A percentile compares a stretch with the other conserved stretches of the same genome.
Evolutionary conservation across 2,113 vertebrate genomes (phyloP).

Genomic region (Sander vitreus): DNA sequence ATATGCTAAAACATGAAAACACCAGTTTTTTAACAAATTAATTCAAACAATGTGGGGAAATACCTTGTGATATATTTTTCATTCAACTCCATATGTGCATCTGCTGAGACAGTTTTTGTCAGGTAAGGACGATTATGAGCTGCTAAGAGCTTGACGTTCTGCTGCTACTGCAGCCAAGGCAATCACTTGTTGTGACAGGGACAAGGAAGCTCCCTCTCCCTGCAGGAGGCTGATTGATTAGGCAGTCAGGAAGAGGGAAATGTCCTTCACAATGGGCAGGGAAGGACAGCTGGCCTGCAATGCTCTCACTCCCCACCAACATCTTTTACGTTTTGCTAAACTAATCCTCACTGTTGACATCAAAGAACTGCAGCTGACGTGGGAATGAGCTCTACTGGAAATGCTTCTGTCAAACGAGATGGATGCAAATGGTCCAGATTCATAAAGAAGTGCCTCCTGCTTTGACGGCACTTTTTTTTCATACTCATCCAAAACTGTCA

Average conservation of each 20-base stretch:
- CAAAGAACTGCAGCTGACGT: constrained; percentile 47
- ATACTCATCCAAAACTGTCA: constrained; percentile 36
- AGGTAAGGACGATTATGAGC: constrained; percentile 72
- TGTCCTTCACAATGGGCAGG: constrained; percentile 76
- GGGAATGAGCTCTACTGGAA: constrained; percentile 63
- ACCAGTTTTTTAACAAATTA: constrained; percentile 9
- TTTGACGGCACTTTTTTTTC: constrained; percentile 48
- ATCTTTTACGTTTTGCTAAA: constrained; percentile 66
- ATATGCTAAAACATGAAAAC: background rate
- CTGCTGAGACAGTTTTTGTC: constrained; percentile 52
- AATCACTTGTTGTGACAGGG: constrained; percentile 79
- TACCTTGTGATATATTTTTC: constrained; percentile 32
- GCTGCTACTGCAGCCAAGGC: constrained; percentile 65
- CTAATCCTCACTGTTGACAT: constrained; percentile 67
- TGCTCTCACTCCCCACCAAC: constrained; percentile 53
- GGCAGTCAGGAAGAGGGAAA: constrained; percentile 72
- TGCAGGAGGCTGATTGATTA: constrained; percentile 82
- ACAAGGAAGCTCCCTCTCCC: constrained; percentile 75
- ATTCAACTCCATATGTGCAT: constrained; percentile 47
- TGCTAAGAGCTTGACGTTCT: constrained; percentile 60
- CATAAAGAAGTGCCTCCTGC: constrained; percentile 47
- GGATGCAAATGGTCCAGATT: constrained; percentile 53
- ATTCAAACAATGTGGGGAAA: constrained; percentile 17
- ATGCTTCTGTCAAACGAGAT: constrained; percentile 65
- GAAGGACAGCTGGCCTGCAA: constrained; percentile 62